Base-by-base conservation (phyloP, 53 echinoderm and acorn worm genomes). In the Crossaster papposus region DNA sequence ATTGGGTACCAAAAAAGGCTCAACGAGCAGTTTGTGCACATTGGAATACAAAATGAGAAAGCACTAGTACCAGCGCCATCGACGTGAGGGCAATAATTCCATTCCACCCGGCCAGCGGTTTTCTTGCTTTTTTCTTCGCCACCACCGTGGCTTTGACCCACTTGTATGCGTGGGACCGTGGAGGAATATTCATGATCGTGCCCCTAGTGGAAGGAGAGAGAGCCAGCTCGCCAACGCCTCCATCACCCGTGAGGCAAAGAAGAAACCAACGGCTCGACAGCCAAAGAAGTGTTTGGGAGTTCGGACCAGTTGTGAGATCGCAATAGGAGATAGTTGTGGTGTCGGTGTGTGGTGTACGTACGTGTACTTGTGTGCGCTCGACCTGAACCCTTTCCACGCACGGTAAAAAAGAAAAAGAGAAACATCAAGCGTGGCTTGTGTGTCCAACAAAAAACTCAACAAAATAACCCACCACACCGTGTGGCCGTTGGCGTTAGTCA, bases 111-210 rank as follows among this genome's bases (percentile, higher is more conserved):
- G 77, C 76, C 87, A 58, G 35, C 54, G 12, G 54, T 76, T 87
- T 86, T 87, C 77, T 87, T 77, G 77, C 77, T 64, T 77, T 87
- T 77, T 87, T 87, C 87, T 76, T 77, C 54, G 77, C 87, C 87
- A 87, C 87, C 87, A 77, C 55, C 75, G 87, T 87, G 87, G 87
- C 87, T 87, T 77, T 87, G 87, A 87, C 87, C 87, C 87, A 87
- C 87, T 87, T 87, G 87, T 62, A 87, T 87, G 87, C 87, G 87
- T 87, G 87, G 87, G 87, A 87, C 87, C 87, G 87, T 77, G 76
- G 87, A 87, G 77, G 87, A 87, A 87, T 87, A 87, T 87, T 87
- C 87, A 87, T 87, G 87, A 87, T 62, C 77, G 87, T 87, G 85
- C 74, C 73, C 58, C 73, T 51, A 74, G 87, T 77, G 63, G 76